phyloP scores from a whole-genome alignment of 53 echinoderm and acorn worm species.

The Mesocentrotus franciscanus region DNA sequence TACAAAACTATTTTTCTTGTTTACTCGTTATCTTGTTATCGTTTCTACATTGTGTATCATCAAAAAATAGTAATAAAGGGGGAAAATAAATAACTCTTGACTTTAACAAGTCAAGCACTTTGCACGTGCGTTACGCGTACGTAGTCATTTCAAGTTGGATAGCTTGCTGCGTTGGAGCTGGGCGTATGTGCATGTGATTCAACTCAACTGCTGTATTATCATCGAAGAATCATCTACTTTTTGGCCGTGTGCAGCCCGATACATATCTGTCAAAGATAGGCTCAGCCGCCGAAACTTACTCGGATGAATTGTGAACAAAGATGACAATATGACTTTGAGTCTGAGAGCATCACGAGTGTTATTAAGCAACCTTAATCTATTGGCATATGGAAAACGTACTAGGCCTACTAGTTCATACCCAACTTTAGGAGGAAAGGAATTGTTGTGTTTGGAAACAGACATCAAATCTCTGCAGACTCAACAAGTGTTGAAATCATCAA shows the following conservation, averaged over 20 bases:
- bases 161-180: background rate
- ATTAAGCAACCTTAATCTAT: background rate
- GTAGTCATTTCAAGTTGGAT: background rate
- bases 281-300: background rate
- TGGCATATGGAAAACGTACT: background rate
- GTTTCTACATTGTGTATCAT: background rate
- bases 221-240: background rate
- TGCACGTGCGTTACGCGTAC: slow-evolving; percentile 31
- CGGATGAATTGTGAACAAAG: background rate
- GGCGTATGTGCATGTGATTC: background rate
- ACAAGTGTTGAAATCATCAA: background rate
- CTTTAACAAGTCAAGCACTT: background rate
- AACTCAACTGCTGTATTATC: background rate
- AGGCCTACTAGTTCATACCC: background rate
- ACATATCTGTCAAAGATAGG: background rate
- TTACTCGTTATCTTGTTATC: background rate
- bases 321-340: background rate
- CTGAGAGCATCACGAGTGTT: background rate
- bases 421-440: background rate
- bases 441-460: background rate
- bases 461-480: background rate
- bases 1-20: background rate
- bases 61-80: too few species aligned
- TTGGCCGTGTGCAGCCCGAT: slow-evolving; percentile 1
- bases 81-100: background rate